Percentiles rank a stretch among this genome's conserved stretches.
These are phyloP conservation scores for Rhopalosiphum maidis DNA, from an alignment of 1,140 invertebrate species.

Conservation along the genomic window DNA sequence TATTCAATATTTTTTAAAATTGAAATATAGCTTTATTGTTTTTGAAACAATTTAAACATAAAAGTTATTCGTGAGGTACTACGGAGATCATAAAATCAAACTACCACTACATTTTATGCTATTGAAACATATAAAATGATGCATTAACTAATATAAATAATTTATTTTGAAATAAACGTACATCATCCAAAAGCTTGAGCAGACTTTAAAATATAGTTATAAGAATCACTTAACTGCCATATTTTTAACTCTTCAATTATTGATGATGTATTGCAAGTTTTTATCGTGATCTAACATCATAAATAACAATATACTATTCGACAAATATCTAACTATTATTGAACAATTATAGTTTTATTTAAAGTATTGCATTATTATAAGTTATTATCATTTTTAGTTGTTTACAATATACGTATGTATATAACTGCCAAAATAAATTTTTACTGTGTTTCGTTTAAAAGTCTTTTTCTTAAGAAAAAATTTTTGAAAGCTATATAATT, in stretches of 20 bases:
- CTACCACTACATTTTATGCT: neutral
- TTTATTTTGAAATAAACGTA: neutral
- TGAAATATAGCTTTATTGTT: neutral
- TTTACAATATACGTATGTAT: neutral
- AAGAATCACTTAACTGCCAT: neutral
- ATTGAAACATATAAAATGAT: neutral
- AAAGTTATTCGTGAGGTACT: neutral
- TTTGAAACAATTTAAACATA: neutral
- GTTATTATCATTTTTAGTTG: neutral
- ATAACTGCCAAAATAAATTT: too few species aligned
- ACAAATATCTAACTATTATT: neutral
- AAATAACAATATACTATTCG: neutral
- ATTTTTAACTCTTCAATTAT: neutral
- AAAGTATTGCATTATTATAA: neutral
- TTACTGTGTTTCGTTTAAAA: neutral
- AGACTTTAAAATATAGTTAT: neutral
- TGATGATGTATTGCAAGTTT: neutral
- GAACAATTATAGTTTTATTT: neutral
- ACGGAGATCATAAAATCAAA: neutral
- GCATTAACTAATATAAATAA: neutral
- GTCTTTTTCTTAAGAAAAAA: neutral
- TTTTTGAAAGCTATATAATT: too few species aligned
- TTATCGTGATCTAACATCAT: neutral
- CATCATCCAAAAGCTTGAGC: neutral
- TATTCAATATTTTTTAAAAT: constrained; percentile 40